A percentile compares a stretch with the other conserved stretches of the same genome.
Conservation (phyloP, 2,113 vertebrate genomes). For the Eubucco bourcierii region DNA sequence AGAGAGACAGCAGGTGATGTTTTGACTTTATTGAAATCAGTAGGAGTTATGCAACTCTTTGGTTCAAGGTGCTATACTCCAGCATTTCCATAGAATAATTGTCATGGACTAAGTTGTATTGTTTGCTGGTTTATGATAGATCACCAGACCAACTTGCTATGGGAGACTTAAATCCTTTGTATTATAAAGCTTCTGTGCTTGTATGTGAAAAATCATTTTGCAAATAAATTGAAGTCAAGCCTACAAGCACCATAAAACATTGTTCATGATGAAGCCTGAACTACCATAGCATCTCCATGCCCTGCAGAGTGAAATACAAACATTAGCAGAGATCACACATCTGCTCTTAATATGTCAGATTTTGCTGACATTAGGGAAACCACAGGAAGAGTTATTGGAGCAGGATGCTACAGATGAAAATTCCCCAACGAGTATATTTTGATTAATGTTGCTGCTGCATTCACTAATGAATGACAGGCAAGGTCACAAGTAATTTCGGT, state of each 20-base stretch:
- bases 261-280: neutral
- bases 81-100: neutral
- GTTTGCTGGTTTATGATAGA: neutral
- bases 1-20: neutral
- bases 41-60: neutral
- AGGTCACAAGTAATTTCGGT: slow-evolving; percentile 22
- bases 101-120: neutral
- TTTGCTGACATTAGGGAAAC: slow-evolving; percentile 27
- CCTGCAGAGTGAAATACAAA: neutral
- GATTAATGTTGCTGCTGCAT: slow-evolving; percentile 23
- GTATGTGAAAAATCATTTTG: neutral
- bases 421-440: neutral
- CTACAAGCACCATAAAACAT: neutral
- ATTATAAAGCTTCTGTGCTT: neutral
- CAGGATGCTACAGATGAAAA: neutral
- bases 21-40: neutral
- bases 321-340: slow-evolving; percentile 46
- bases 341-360: slow-evolving; percentile 18
- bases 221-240: slow-evolving; percentile 1
- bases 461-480: slow-evolving; percentile 20
- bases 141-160: neutral
- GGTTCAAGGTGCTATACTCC: neutral
- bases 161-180: neutral
- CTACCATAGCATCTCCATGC: neutral
- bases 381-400: slow-evolving; percentile 25